A percentile compares a stretch with the other conserved stretches of the same genome.
phyloP scores from a whole-genome alignment of 1,140 invertebrate species.

The Sitodiplosis mosellana region DNA sequence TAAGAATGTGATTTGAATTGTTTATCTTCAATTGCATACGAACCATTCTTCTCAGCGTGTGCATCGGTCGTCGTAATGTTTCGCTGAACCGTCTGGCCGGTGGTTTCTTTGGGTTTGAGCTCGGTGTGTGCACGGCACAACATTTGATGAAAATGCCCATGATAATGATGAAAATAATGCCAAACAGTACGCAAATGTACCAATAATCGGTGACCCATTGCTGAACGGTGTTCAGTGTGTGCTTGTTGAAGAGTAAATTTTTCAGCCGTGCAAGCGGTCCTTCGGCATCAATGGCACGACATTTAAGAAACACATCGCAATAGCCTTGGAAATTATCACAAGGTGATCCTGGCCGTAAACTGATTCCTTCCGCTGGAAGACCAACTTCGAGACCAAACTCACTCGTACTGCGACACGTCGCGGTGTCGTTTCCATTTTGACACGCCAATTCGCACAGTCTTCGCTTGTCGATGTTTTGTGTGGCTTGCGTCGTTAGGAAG shows the following conservation, averaged over 20 bases:
- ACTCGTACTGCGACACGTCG: slow-evolving; percentile 70
- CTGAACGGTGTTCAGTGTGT: slow-evolving; percentile 69
- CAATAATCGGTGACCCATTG: slow-evolving; percentile 84
- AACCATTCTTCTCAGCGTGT: slow-evolving; percentile 69
- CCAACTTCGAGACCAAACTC: slow-evolving; percentile 58
- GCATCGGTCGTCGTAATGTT: slow-evolving; percentile 72
- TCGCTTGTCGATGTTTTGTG: slow-evolving; percentile 60
- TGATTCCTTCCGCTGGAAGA: slow-evolving; percentile 67
- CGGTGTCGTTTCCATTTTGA: slow-evolving; percentile 57
- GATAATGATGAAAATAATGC: slow-evolving; percentile 77
- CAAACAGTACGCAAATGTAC: slow-evolving; percentile 90
- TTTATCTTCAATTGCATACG: slow-evolving; percentile 7
- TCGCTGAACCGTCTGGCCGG: slow-evolving; percentile 71
- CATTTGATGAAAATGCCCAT: slow-evolving; percentile 99
- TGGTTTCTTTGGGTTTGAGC: slow-evolving; percentile 85
- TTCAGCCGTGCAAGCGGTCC: slow-evolving; percentile 91
- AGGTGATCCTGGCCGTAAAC: slow-evolving; percentile 79
- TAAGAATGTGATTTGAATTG: slow-evolving; percentile 4
- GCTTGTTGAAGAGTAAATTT: slow-evolving; percentile 85
- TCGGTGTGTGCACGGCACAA: slow-evolving; percentile 97
- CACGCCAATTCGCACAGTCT: slow-evolving; percentile 92
- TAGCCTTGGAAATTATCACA: slow-evolving; percentile 98
- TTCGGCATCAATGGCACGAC: slow-evolving; percentile 92
- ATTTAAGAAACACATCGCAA: slow-evolving; percentile 97
- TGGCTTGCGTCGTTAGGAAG: slow-evolving; percentile 72